A percentile compares a stretch with the other conserved stretches of the same genome.
Evolutionary conservation across 2,888 invertebrate species (phyloP).

Genomic region (Rotaria sp.): DNA sequence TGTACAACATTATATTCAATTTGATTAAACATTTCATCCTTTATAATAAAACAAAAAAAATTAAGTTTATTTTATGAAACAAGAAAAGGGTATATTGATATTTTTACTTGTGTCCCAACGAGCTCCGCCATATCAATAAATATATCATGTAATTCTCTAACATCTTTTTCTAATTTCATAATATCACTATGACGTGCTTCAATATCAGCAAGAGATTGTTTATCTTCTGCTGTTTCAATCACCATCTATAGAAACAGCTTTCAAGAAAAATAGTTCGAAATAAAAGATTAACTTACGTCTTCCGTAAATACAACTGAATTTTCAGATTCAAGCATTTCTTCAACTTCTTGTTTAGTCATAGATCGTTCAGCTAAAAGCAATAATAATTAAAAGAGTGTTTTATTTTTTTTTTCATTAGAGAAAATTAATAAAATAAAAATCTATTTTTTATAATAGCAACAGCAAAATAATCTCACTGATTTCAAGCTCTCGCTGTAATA

Average conservation of each 20-base stretch:
- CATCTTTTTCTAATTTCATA: conserved; percentile 97
- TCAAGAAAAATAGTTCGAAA: too few relatives aligned
- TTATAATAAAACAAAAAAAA: conserved; percentile 49
- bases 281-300: conserved; percentile 70
- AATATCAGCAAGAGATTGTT: conserved; percentile 97
- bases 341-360: conserved; percentile 93
- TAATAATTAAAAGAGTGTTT: background rate
- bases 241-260: conserved; percentile 76
- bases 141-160: conserved; percentile 99
- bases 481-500: conserved; percentile 55
- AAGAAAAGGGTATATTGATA: background rate
- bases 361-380: conserved; percentile 78
- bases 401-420: too few relatives aligned
- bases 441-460: too few relatives aligned
- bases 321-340: conserved; percentile 96
- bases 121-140: conserved; percentile 99
- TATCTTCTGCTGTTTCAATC: conserved; percentile 99
- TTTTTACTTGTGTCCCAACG: conserved; percentile 72
- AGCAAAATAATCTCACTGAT: conserved; percentile 49
- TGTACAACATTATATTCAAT: conserved; percentile 99
- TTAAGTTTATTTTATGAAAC: too few relatives aligned
- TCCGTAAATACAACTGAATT: conserved; percentile 97
- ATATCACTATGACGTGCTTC: conserved; percentile 99
- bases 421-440: too few relatives aligned
- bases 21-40: conserved; percentile 99